These are phyloP conservation scores for Drosophila orosa DNA, from an alignment of 1,140 invertebrate species.

Conservation along the genomic window DNA sequence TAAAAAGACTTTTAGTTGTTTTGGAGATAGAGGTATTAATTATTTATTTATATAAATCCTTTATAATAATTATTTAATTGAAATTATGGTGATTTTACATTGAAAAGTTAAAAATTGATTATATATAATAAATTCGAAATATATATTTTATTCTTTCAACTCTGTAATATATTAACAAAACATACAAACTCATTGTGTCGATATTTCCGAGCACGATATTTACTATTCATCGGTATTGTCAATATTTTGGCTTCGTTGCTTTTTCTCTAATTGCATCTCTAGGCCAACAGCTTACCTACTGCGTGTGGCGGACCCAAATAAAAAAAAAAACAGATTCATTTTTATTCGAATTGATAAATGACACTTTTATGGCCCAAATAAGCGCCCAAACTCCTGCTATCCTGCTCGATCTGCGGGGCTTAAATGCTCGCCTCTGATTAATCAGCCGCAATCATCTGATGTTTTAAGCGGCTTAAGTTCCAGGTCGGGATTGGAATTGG, in stretches of 20 bases:
- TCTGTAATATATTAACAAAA: neutral
- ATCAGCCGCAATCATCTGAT: constrained; percentile 82
- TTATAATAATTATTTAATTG: too few species aligned
- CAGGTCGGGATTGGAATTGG: constrained; percentile 21
- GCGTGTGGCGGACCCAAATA: constrained; percentile 54
- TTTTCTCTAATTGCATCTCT: constrained; percentile 4
- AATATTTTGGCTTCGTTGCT: neutral
- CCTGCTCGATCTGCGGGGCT: constrained; percentile 47
- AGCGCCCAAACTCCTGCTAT: constrained; percentile 26
- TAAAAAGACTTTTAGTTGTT: too few species aligned
- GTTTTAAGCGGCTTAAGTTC: constrained; percentile 79
- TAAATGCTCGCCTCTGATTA: constrained; percentile 81
- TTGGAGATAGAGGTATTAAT: too few species aligned
- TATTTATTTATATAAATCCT: too few species aligned
- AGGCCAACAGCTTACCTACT: constrained; percentile 30
- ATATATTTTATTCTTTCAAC: too few species aligned
- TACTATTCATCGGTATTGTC: neutral
- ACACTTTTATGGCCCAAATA: constrained; percentile 80
- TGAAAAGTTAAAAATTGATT: too few species aligned
- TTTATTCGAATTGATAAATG: constrained; percentile 79
- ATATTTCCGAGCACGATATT: neutral
- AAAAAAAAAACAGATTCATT: constrained; percentile 50
- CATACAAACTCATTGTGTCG: neutral
- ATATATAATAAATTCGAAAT: too few species aligned
- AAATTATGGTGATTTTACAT: too few species aligned